A percentile compares a stretch with the other conserved stretches of the same genome.
Evolutionary conservation across 2,113 vertebrate genomes (phyloP).

Genomic region (Hydrochoerus hydrochaeris): DNA sequence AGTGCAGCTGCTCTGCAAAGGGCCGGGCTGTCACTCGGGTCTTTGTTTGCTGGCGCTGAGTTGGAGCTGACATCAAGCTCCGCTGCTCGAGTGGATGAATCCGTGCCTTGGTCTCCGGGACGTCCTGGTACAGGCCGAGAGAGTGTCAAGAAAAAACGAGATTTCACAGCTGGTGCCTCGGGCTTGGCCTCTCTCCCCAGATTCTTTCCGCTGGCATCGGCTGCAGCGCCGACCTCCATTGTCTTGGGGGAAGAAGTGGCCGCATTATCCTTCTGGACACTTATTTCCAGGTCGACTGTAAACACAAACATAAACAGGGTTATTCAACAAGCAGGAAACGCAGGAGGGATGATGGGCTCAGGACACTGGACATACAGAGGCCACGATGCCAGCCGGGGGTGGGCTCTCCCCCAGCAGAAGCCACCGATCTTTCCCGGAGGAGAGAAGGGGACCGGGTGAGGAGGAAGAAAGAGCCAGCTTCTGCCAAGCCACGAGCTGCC

Average conservation of each 20-base stretch:
- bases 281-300: constrained; percentile 83
- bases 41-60: constrained; percentile 69
- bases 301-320: constrained; percentile 81
- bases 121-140: constrained; percentile 87
- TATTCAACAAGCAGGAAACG: constrained; percentile 74
- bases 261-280: constrained; percentile 79
- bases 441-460: fast-evolving
- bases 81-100: constrained; percentile 62
- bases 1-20: constrained; percentile 58
- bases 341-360: constrained; percentile 57
- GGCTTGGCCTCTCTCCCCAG: constrained; percentile 81
- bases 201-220: constrained; percentile 76
- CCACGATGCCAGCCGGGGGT: background rate
- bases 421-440: background rate
- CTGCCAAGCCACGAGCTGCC: background rate
- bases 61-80: constrained; percentile 75
- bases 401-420: background rate
- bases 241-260: constrained; percentile 77
- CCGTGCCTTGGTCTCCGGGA: constrained; percentile 74
- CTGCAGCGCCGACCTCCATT: constrained; percentile 72
- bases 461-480: background rate
- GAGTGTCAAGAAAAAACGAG: constrained; percentile 82
- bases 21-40: constrained; percentile 57
- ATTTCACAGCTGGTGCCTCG: constrained; percentile 80
- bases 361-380: background rate